A percentile compares a stretch with the other conserved stretches of the same genome.
phyloP scores from a whole-genome alignment of 2,888 invertebrate genomes.

The Luperina nickerlii region DNA sequence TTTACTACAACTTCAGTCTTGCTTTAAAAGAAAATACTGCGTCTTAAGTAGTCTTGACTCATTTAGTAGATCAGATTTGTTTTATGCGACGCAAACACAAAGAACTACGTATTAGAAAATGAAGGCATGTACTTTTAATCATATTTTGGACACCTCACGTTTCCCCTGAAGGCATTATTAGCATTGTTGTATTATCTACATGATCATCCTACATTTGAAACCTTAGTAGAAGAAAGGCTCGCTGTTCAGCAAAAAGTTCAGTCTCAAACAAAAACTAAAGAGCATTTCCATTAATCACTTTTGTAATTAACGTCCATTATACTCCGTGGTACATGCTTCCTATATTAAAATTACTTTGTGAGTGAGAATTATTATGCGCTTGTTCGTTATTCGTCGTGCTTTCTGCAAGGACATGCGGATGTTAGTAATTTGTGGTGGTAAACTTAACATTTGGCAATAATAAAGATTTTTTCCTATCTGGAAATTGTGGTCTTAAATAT shows the following conservation, averaged over 20 bases:
- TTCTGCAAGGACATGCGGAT: conserved; percentile 73
- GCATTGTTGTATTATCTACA: not conserved
- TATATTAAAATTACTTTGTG: conserved; percentile 49
- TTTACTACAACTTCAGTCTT: not conserved
- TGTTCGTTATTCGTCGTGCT: conserved; percentile 64
- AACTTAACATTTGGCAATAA: conserved; percentile 6
- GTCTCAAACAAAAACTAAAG: conserved; percentile 28
- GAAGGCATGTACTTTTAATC: too few species aligned
- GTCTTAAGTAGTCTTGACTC: not conserved
- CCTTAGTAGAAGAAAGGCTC: conserved; percentile 14
- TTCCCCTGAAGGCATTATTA: not conserved
- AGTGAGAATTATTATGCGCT: conserved; percentile 38
- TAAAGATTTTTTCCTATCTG: not conserved
- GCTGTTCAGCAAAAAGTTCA: conserved; percentile 24
- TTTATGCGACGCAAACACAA: not conserved
- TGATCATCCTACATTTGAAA: conserved; percentile 7
- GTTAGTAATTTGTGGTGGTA: conserved; percentile 36
- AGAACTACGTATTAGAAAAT: not conserved
- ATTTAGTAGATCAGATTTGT: conserved; percentile 2
- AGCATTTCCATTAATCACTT: conserved; percentile 46
- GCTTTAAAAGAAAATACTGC: not conserved
- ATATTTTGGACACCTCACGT: not conserved
- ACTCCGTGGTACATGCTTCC: conserved; percentile 40
- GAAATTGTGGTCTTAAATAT: not conserved
- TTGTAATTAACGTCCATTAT: conserved; percentile 55